Conservation (phyloP, 2,113 vertebrate genomes). For the Gymnorhina tibicen region DNA sequence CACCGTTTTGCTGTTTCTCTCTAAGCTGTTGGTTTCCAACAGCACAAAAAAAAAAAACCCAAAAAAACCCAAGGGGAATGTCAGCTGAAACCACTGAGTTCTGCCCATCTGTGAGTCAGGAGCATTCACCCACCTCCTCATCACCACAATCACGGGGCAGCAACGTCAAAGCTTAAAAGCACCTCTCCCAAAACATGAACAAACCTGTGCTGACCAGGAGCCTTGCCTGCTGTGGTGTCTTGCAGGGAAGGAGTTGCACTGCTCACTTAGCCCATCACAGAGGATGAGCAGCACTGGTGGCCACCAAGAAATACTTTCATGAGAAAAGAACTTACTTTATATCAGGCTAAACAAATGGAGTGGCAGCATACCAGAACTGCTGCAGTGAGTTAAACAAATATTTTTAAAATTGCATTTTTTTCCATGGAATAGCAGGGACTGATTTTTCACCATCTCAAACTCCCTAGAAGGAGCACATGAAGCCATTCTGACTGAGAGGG, state of each 20-base stretch:
- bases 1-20: not conserved
- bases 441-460: not conserved
- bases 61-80: not conserved
- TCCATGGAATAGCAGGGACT: not conserved
- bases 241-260: not conserved
- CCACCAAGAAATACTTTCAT: not conserved
- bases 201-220: not conserved
- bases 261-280: not conserved
- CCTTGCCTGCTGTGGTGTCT: not conserved
- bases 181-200: not conserved
- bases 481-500: not conserved
- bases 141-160: not conserved
- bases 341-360: not conserved
- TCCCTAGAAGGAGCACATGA: not conserved
- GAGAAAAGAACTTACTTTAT: not conserved
- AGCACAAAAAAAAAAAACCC: not conserved
- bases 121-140: not conserved
- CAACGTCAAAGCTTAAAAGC: not conserved
- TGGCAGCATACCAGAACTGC: not conserved
- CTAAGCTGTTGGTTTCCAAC: not conserved
- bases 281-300: not conserved
- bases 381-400: not conserved
- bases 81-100: constrained; percentile 12
- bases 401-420: not conserved
- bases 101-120: not conserved